Base-by-base conservation (phyloP, 2,113 vertebrate species). In the Terrapene triunguis region DNA sequence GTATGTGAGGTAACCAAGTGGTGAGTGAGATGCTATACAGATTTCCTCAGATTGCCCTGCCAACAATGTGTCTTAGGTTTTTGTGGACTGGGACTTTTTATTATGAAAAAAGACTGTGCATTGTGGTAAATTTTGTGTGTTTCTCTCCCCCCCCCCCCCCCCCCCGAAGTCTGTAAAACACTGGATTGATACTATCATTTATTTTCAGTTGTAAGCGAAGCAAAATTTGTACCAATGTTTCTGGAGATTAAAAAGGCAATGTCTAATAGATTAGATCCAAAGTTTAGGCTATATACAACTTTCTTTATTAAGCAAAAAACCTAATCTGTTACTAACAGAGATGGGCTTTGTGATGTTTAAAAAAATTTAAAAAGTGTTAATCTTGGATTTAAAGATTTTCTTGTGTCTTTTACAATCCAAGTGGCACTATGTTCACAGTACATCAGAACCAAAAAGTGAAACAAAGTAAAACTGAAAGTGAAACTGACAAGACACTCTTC, bases 381-480 rank as follows among this genome's bases (percentile, higher is more conserved):
- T 87, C 9, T 10, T 11, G 62, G 21, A 55, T 81, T 89, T 85
- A 50, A 84, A 25, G 2, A 47, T 92, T 87, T 92, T 80, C 9
- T 13, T 48, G 38, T 47, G 8, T 90, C 62, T 59, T 65, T 7
- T 80, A 0, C 78, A 78, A 72, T 82, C 17, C 24, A 44, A 44
- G 14, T 14, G 25, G 3, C 85, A 24, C 62, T 89, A 19, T 25
- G 14, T 78, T 12, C 50, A 27, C 79, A 0, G 1, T 87, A 24
- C 42, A 84, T 27, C 87, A 38, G 88, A 29, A 19, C 3, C 6
- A 48, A 82, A 85, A 91, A 89, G 85, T 4, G 76, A 80, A 80
- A 38, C 3, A 9, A 17, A 4, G 9, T 88, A 82, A 82, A 96
- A 97, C 88, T 69, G 96, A 91, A 94, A 96, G 82, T 90, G 94